These are phyloP conservation scores for Paramormyrops hopkinsi DNA, from an alignment of 2,797 vertebrate genomes.

Conservation along the genomic window DNA sequence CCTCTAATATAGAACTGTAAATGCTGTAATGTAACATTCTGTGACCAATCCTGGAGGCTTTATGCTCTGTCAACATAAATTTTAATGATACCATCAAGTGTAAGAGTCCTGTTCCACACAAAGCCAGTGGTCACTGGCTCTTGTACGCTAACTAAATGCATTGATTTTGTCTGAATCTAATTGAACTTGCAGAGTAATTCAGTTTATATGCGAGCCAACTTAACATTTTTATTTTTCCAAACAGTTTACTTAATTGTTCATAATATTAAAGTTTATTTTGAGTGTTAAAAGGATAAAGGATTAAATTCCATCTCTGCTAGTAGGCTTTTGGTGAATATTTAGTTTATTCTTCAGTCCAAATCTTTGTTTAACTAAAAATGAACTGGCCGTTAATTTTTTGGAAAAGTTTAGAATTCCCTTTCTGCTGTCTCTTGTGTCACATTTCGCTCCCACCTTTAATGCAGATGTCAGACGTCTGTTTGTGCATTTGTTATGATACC, in stretches of 20 bases:
- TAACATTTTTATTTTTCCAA: constrained; percentile 41
- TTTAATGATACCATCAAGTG: not conserved
- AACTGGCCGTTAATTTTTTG: not conserved
- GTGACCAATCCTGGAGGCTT: not conserved
- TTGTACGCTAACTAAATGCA: not conserved
- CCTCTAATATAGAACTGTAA: not conserved
- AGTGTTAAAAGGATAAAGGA: not conserved
- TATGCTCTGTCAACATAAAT: not conserved
- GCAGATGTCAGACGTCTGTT: not conserved
- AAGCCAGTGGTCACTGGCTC: not conserved
- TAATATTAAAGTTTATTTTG: not conserved
- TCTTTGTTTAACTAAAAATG: not conserved
- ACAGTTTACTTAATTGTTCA: not conserved
- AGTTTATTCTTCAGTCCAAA: not conserved
- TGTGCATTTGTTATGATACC: not conserved
- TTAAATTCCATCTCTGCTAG: not conserved
- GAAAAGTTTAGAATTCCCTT: not conserved
- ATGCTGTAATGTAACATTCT: not conserved
- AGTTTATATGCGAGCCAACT: constrained; percentile 1
- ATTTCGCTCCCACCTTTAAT: not conserved
- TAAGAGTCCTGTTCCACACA: not conserved
- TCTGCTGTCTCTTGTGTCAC: not conserved
- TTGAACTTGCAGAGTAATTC: not conserved
- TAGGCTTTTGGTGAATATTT: not conserved
- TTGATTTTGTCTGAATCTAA: not conserved